Conservation (phyloP, 2,797 vertebrate genomes). For the Perodicticus potto region DNA sequence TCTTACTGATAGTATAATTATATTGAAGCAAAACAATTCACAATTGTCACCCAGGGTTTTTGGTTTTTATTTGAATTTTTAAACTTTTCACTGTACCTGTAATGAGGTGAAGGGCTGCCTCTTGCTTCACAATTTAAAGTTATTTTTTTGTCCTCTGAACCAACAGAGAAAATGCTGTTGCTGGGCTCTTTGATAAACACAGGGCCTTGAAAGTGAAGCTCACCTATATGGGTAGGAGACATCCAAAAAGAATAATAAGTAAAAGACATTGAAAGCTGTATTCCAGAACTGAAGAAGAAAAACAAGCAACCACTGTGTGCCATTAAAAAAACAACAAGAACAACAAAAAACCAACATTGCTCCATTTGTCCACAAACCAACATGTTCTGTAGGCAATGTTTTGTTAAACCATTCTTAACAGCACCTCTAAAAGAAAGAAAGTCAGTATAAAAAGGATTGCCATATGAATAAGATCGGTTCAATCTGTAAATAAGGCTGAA, state of each 20-base stretch:
- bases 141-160: slow-evolving; percentile 75
- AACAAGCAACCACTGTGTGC: neutral
- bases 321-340: neutral
- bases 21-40: neutral
- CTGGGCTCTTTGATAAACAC: slow-evolving; percentile 80
- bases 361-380: neutral
- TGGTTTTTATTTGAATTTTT: slow-evolving; percentile 66
- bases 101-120: slow-evolving; percentile 78
- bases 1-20: neutral
- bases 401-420: neutral
- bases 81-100: slow-evolving; percentile 75
- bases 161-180: slow-evolving; percentile 72
- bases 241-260: neutral
- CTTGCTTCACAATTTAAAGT: slow-evolving; percentile 69
- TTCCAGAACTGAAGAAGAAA: neutral
- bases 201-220: slow-evolving; percentile 70
- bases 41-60: neutral
- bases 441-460: neutral
- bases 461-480: neutral
- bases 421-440: neutral
- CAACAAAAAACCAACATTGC: neutral
- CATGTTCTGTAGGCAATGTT: neutral
- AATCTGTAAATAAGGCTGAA: neutral
- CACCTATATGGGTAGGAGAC: slow-evolving; percentile 3
- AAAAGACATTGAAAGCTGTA: neutral